A percentile compares a stretch with the other conserved stretches of the same genome.
phyloP scores from a whole-genome alignment of 1,140 invertebrate species.

The Brachionus paranguensis region DNA sequence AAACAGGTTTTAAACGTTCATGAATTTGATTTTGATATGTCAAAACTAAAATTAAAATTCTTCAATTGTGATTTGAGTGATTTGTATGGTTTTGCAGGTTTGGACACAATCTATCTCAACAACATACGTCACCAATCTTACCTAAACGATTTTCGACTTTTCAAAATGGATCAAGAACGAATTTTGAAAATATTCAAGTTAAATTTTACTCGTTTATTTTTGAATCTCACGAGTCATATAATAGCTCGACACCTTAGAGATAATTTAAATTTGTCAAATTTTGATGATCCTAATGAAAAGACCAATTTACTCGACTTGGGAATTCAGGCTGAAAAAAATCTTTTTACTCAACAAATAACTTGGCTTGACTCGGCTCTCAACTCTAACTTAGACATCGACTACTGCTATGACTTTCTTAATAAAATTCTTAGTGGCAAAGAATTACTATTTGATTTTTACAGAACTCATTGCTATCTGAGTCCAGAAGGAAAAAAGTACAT shows the following conservation, averaged over 20 bases:
- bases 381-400: not conserved
- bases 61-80: not conserved
- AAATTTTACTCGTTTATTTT: not conserved
- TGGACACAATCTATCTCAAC: not conserved
- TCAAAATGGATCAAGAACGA: not conserved
- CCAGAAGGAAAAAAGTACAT: not conserved
- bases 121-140: not conserved
- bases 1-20: not conserved
- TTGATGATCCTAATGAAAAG: not conserved
- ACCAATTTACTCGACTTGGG: not conserved
- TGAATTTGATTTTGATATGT: not conserved
- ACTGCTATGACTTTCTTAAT: not conserved
- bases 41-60: not conserved
- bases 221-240: not conserved
- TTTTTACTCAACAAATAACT: constrained; percentile 13
- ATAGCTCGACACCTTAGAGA: not conserved
- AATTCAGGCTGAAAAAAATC: not conserved
- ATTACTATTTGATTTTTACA: not conserved
- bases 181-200: not conserved
- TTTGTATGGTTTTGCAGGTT: not conserved
- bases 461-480: not conserved
- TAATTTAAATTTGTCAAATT: not conserved
- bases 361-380: constrained; percentile 2
- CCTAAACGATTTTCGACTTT: not conserved
- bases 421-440: not conserved